Percentiles rank a stretch among this genome's conserved stretches.
These are phyloP conservation scores for Otocyon megalotis DNA, from an alignment of 2,113 vertebrate genomes.

Conservation along the genomic window DNA sequence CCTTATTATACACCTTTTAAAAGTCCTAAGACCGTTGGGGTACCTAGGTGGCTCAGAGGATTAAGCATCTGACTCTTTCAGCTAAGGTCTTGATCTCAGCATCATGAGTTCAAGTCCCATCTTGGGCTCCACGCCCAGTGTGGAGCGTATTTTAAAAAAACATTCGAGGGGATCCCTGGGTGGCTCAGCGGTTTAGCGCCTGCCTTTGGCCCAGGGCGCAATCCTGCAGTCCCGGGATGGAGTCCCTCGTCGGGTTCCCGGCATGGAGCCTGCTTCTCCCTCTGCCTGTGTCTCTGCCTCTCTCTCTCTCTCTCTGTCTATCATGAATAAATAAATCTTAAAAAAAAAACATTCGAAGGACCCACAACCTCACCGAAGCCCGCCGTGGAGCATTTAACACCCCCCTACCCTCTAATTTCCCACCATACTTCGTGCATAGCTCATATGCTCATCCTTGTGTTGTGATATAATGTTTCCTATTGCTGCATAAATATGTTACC, in stretches of 20 bases:
- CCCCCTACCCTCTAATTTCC: background rate
- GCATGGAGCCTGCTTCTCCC: too few species aligned
- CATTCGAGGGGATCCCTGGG: background rate
- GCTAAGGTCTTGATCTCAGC: background rate
- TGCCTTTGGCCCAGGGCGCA: too few species aligned
- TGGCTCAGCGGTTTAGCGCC: too few species aligned
- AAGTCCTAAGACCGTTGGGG: background rate
- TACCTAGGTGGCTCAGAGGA: background rate
- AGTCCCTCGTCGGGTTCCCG: too few species aligned
- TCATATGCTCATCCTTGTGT: background rate
- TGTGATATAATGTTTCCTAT: background rate
- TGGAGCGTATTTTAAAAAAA: background rate
- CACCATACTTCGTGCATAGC: background rate
- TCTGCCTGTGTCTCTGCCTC: too few species aligned
- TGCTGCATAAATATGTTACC: background rate
- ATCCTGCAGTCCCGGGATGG: too few species aligned
- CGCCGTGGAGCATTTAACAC: background rate
- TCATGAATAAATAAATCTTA: too few species aligned
- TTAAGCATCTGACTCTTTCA: background rate
- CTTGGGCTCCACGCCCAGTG: background rate
- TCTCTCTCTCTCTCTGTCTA: too few species aligned
- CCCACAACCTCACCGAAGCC: background rate
- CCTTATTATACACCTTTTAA: background rate
- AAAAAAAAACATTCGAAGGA: background rate
- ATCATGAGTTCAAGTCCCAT: background rate